These are phyloP conservation scores for Timema podura DNA, from an alignment of 2,888 invertebrate species.

Conservation along the genomic window DNA sequence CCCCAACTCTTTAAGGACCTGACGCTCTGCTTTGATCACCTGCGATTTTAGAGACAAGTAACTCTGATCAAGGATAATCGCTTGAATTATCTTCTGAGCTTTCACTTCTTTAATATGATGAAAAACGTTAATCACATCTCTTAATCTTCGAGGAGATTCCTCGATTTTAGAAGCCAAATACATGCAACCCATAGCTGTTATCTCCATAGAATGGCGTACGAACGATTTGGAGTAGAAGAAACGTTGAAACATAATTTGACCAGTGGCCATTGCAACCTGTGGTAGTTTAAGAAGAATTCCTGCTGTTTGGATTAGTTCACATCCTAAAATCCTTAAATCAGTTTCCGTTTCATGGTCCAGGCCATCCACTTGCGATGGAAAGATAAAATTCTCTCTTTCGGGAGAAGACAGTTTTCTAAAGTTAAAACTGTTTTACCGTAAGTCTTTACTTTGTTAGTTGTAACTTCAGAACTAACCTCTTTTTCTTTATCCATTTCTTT, in stretches of 20 bases:
- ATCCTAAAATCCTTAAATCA: constrained; percentile 91
- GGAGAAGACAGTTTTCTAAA: constrained; percentile 87
- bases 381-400: constrained; percentile 77
- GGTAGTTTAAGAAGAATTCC: constrained; percentile 95
- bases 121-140: constrained; percentile 97
- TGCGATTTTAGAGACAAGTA: constrained; percentile 95
- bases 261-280: constrained; percentile 99
- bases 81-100: constrained; percentile 80
- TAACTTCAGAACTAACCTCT: too few relatives aligned
- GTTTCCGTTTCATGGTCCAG: constrained; percentile 86
- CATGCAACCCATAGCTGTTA: constrained; percentile 96
- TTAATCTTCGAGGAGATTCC: constrained; percentile 90
- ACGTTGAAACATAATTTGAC: constrained; percentile 95
- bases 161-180: constrained; percentile 98
- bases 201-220: constrained; percentile 95
- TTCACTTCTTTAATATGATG: constrained; percentile 96
- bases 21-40: constrained; percentile 93
- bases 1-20: constrained; percentile 93
- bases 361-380: constrained; percentile 91
- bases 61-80: constrained; percentile 86
- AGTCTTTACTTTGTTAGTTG: constrained; percentile 45
- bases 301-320: constrained; percentile 96
- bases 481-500: too few relatives aligned
- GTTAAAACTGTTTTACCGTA: constrained; percentile 84
- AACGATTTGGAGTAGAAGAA: constrained; percentile 99